These are phyloP conservation scores for Phortica magna DNA, from an alignment of 2,888 invertebrate species.

Conservation along the genomic window DNA sequence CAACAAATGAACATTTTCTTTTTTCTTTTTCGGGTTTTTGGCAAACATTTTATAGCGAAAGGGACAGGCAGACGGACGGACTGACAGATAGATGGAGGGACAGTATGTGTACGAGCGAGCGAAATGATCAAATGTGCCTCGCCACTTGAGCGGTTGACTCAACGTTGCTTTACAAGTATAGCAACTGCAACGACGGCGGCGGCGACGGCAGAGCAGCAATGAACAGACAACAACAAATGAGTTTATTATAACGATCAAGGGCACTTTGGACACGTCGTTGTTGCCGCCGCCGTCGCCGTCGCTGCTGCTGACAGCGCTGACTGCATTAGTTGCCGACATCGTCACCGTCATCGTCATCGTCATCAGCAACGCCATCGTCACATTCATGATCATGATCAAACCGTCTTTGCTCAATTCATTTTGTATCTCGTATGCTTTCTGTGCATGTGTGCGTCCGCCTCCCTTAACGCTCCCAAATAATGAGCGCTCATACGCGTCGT, in stretches of 20 bases:
- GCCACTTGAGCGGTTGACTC: neutral
- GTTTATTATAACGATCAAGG: constrained; percentile 69
- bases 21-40: neutral
- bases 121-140: neutral
- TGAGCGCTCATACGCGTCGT: constrained; percentile 28
- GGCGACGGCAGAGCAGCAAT: constrained; percentile 13
- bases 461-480: constrained; percentile 65
- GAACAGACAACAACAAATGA: constrained; percentile 45
- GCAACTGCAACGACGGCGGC: constrained; percentile 18
- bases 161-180: constrained; percentile 19
- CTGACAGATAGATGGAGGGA: neutral
- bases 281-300: constrained; percentile 42
- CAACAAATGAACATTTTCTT: neutral
- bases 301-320: constrained; percentile 28
- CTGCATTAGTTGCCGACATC: constrained; percentile 21
- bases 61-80: constrained; percentile 6
- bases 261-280: constrained; percentile 69
- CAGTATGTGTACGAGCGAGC: neutral
- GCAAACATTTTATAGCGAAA: constrained; percentile 23
- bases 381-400: neutral
- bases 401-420: neutral
- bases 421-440: neutral
- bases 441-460: constrained; percentile 29
- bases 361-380: neutral
- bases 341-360: constrained; percentile 15